Conservation (phyloP, 2,113 vertebrate species). For the Mastomys coucha region DNA sequence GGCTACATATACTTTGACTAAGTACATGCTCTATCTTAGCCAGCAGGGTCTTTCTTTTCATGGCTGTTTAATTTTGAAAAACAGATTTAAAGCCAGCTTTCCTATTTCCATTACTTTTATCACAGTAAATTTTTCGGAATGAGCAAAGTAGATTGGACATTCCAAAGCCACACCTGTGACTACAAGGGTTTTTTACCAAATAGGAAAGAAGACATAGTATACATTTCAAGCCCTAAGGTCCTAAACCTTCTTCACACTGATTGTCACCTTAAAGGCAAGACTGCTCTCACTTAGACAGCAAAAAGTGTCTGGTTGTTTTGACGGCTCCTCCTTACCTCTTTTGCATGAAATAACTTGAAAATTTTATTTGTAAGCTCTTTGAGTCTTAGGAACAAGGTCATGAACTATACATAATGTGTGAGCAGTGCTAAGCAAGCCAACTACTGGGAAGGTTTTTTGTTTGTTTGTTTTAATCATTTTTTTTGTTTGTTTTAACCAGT, state of each 20-base stretch:
- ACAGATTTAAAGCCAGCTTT: not conserved
- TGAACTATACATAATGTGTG: constrained; percentile 59
- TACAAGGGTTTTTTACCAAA: constrained; percentile 30
- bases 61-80: not conserved
- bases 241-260: not conserved
- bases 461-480: not conserved
- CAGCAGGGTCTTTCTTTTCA: not conserved
- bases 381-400: constrained; percentile 50
- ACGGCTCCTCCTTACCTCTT: constrained; percentile 47
- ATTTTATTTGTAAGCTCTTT: constrained; percentile 54
- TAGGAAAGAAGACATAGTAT: not conserved
- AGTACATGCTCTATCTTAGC: not conserved
- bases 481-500: not conserved
- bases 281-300: constrained; percentile 14
- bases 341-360: constrained; percentile 18
- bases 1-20: not conserved
- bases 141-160: constrained; percentile 28
- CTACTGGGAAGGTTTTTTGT: constrained; percentile 53
- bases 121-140: constrained; percentile 12
- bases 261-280: not conserved
- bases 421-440: constrained; percentile 39
- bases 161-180: not conserved
- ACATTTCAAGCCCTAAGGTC: constrained; percentile 11
- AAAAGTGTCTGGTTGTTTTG: not conserved
- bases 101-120: constrained; percentile 38